phyloP scores from a whole-genome alignment of 2,797 vertebrate genomes.

The Chaunax sp. region DNA sequence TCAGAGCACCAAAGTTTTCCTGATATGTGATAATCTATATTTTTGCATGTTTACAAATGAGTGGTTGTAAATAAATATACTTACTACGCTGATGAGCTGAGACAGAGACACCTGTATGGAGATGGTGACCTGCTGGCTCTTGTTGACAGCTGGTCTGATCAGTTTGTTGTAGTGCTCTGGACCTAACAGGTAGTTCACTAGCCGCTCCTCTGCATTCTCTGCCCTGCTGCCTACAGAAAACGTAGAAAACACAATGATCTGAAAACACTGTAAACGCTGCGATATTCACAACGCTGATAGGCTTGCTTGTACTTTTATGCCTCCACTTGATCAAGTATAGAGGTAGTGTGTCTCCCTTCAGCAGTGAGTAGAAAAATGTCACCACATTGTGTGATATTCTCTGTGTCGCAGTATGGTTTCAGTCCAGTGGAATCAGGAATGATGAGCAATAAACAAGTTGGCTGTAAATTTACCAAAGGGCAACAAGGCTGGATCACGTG shows the following conservation, averaged over 20 bases:
- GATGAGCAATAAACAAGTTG: constrained; percentile 60
- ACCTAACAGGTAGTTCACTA: constrained; percentile 83
- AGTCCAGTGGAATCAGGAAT: constrained; percentile 28
- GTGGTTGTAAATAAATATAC: too few relatives aligned
- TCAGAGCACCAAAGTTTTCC: background rate
- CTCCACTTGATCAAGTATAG: too few relatives aligned
- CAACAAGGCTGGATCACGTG: constrained; percentile 30
- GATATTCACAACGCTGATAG: too few relatives aligned
- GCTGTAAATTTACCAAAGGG: constrained; percentile 44
- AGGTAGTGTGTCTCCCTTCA: too few relatives aligned
- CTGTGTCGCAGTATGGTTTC: constrained; percentile 25
- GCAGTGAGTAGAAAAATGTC: background rate
- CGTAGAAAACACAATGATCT: background rate
- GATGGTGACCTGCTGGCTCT: constrained; percentile 86
- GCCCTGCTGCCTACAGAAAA: constrained; percentile 69
- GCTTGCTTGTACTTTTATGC: too few relatives aligned
- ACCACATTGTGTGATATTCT: constrained; percentile 6
- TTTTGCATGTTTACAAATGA: background rate
- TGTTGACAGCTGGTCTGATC: constrained; percentile 85
- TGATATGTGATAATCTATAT: background rate
- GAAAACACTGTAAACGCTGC: too few relatives aligned
- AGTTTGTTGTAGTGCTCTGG: constrained; percentile 87
- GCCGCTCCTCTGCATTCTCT: constrained; percentile 84
- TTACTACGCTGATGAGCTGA: constrained; percentile 87
- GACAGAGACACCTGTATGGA: constrained; percentile 86